Conservation (phyloP, 2,888 invertebrate species). For the Rambutsinella grinnellia region DNA sequence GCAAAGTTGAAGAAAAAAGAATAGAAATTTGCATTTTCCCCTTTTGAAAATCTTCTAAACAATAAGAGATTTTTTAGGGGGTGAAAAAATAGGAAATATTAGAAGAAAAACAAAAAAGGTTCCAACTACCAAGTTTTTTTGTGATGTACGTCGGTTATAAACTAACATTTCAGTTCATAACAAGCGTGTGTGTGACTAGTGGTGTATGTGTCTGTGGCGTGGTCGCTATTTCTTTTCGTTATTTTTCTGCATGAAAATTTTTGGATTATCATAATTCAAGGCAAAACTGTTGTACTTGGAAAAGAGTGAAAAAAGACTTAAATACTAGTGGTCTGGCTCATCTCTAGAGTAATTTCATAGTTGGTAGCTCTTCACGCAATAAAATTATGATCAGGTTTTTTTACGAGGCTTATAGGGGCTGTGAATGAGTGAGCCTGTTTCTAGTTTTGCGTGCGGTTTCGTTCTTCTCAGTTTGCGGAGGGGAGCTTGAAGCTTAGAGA, state of each 20-base stretch:
- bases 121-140: not conserved
- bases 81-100: not conserved
- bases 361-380: slow-evolving; percentile 36
- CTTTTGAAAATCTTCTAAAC: not conserved
- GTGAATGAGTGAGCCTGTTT: too few relatives aligned
- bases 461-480: not conserved
- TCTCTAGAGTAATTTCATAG: slow-evolving; percentile 18
- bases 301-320: not conserved
- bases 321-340: not conserved
- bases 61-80: not conserved
- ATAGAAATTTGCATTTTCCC: slow-evolving; percentile 11
- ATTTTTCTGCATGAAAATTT: not conserved
- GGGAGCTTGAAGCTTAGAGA: not conserved
- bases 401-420: not conserved
- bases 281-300: not conserved
- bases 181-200: not conserved
- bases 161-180: not conserved
- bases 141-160: not conserved
- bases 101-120: not conserved
- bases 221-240: not conserved
- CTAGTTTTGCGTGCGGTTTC: not conserved
- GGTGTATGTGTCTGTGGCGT: not conserved
- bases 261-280: not conserved
- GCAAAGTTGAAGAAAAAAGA: slow-evolving; percentile 10
- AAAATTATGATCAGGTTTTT: slow-evolving; percentile 1